Percentiles rank a stretch among this genome's conserved stretches.
Evolutionary conservation across 2,888 invertebrate genomes (phyloP).

Genomic region (Andrena bicolor): DNA sequence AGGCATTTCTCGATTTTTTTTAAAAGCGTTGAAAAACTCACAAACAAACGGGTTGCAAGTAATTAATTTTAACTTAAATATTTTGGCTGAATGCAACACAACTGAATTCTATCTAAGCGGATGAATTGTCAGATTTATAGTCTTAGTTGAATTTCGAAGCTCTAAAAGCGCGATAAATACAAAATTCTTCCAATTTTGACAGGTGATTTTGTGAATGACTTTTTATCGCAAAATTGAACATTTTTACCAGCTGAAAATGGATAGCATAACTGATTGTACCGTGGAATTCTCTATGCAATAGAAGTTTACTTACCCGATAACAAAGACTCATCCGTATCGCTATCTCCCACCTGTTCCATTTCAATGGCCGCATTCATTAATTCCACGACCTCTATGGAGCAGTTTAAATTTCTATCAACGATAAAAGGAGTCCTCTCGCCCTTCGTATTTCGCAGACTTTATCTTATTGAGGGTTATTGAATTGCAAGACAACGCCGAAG

Average conservation of each 20-base stretch:
- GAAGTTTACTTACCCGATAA: conserved; percentile 22
- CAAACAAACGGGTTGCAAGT: neutral
- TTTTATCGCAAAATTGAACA: too few species aligned
- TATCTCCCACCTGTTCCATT: conserved; percentile 33
- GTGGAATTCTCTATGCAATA: neutral
- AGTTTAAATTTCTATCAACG: conserved; percentile 63
- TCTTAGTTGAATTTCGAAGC: too few species aligned
- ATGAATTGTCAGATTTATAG: too few species aligned
- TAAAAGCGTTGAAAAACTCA: neutral
- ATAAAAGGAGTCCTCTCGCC: conserved; percentile 7
- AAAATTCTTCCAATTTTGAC: too few species aligned
- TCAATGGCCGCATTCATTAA: conserved; percentile 64
- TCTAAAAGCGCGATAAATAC: too few species aligned
- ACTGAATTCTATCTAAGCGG: neutral
- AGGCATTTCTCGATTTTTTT: neutral
- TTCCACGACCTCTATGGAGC: conserved; percentile 60
- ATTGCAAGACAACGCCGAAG: conserved; percentile 62
- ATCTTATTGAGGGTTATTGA: conserved; percentile 55
- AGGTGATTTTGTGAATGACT: too few species aligned
- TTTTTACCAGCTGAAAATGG: too few species aligned
- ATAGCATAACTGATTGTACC: too few species aligned
- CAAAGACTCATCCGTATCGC: neutral
- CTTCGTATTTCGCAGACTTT: conserved; percentile 33
- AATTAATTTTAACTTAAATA: neutral
- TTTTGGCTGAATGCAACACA: neutral